These are phyloP conservation scores for Bilobella aurantiaca DNA, from an alignment of 1,140 invertebrate genomes.

Conservation along the genomic window DNA sequence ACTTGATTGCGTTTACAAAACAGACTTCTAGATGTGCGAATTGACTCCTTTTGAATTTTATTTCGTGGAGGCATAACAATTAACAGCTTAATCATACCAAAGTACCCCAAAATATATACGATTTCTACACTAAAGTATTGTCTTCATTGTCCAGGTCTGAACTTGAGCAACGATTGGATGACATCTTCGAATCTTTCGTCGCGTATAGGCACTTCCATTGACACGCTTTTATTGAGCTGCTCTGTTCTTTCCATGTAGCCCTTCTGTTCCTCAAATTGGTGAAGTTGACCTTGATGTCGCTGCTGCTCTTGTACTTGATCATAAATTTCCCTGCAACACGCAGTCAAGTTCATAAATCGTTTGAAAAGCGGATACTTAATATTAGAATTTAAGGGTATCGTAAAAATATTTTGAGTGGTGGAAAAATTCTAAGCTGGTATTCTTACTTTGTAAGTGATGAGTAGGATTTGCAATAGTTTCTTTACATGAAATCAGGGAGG, in stretches of 20 bases:
- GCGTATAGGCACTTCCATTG: conserved; percentile 33
- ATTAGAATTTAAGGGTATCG: background rate
- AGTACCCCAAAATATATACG: background rate
- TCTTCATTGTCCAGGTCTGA: conserved; percentile 11
- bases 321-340: conserved; percentile 24
- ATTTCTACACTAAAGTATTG: too few species aligned
- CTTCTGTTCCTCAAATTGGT: too few species aligned
- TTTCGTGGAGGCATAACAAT: too few species aligned
- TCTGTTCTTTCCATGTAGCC: background rate
- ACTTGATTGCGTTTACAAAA: too few species aligned
- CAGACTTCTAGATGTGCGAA: too few species aligned
- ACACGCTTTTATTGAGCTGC: conserved; percentile 24
- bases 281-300: conserved; percentile 3
- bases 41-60: too few species aligned
- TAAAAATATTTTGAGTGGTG: background rate
- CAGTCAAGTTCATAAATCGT: background rate
- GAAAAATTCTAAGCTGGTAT: background rate
- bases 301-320: conserved; percentile 19
- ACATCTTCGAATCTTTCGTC: conserved; percentile 33
- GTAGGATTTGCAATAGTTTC: background rate
- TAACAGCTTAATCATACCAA: too few species aligned
- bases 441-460: background rate
- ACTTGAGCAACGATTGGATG: conserved; percentile 26
- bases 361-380: background rate
- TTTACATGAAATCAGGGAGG: background rate